These are phyloP conservation scores for Drosophila chauvacae DNA, from an alignment of 1,140 invertebrate genomes.

Conservation along the genomic window DNA sequence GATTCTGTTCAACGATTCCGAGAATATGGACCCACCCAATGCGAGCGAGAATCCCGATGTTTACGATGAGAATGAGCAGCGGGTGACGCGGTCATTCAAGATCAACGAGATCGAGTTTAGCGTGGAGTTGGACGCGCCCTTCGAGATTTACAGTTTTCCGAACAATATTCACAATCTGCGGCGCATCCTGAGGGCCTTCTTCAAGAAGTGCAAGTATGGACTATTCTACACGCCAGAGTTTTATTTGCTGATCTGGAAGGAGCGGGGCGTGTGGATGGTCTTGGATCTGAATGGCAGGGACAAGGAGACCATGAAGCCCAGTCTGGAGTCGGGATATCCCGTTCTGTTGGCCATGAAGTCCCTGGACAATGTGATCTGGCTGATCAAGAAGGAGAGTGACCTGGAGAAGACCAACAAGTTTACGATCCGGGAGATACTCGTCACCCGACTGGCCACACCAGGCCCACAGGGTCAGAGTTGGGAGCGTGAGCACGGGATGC, in stretches of 20 bases:
- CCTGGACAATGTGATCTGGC: conserved; percentile 64
- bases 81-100: conserved; percentile 61
- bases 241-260: conserved; percentile 71
- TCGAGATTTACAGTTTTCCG: conserved; percentile 43
- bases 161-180: conserved; percentile 39
- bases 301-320: conserved; percentile 29
- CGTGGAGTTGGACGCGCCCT: conserved; percentile 58
- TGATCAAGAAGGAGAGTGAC: conserved; percentile 60
- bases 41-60: conserved; percentile 25
- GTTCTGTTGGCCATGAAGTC: conserved; percentile 52
- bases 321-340: conserved; percentile 41
- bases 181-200: conserved; percentile 43
- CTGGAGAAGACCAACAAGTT: conserved; percentile 45
- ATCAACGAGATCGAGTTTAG: conserved; percentile 69
- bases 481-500: conserved; percentile 64
- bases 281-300: conserved; percentile 64
- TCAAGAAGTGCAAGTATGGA: conserved; percentile 41
- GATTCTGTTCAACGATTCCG: conserved; percentile 58
- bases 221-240: conserved; percentile 53
- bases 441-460: conserved; percentile 58
- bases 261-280: conserved; percentile 67
- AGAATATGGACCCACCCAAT: conserved; percentile 51
- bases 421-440: conserved; percentile 55
- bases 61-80: conserved; percentile 61
- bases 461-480: conserved; percentile 41